Percentiles rank a stretch among this genome's conserved stretches.
Conservation (phyloP, 2,797 vertebrate genomes). For the Pangasius mekongensis region DNA sequence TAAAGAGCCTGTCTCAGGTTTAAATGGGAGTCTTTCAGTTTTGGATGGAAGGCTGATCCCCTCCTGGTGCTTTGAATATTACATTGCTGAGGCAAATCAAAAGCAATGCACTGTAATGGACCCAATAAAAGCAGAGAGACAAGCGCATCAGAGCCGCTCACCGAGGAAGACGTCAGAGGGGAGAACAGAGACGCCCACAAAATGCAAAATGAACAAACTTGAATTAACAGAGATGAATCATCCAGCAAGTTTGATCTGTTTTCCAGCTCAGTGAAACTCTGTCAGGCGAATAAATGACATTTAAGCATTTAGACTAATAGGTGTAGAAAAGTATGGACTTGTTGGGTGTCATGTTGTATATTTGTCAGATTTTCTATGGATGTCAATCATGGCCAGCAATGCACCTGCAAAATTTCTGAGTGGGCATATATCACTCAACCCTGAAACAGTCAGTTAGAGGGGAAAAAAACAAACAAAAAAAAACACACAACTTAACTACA, state of each 20-base stretch:
- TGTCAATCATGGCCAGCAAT: too few species aligned
- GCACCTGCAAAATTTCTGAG: neutral
- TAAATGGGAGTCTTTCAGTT: conserved; percentile 57
- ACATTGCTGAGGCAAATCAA: conserved; percentile 73
- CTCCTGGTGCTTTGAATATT: conserved; percentile 61
- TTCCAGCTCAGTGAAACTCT: conserved; percentile 19
- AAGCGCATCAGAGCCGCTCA: conserved; percentile 35
- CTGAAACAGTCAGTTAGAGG: neutral
- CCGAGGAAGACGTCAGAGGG: conserved; percentile 50
- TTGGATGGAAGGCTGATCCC: conserved; percentile 50
- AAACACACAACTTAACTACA: conserved; percentile 33
- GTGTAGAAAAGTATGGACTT: conserved; percentile 36
- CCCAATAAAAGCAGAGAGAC: conserved; percentile 65
- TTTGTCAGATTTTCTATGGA: neutral
- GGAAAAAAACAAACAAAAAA: conserved; percentile 2
- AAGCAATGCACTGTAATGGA: conserved; percentile 69
- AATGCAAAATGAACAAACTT: conserved; percentile 18
- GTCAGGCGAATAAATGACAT: conserved; percentile 37
- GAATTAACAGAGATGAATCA: neutral
- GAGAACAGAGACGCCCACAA: conserved; percentile 55
- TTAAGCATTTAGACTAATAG: conserved; percentile 43
- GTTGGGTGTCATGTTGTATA: conserved; percentile 12
- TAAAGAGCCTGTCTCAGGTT: conserved; percentile 59
- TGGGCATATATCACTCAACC: conserved; percentile 45
- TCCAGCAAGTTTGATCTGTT: neutral